Evolutionary conservation across 2,888 invertebrate species (phyloP), one percentile per base, ranked within the genome.

Genomic region (Operophtera brumata): DNA sequence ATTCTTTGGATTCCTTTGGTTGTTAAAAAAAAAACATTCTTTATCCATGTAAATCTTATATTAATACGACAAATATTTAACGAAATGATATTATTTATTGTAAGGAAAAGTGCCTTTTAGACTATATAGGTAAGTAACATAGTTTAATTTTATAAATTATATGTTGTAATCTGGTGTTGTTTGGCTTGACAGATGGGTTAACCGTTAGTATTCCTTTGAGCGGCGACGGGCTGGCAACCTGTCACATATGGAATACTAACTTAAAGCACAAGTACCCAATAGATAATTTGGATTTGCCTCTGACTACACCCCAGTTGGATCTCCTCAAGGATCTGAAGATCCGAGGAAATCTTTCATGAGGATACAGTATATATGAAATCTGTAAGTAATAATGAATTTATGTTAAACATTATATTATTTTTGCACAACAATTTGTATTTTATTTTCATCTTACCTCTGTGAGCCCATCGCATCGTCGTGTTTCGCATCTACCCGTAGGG

Each of bases 81-180:
- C 54, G 61, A 55, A 60, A 66, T 61, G 63, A 65, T 71, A 75
- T 76, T 76, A 73, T 79, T 79, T 76, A 69, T 79, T 78, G 75
- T 78, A 77, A 81, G 80, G 72, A 84, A 78, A 82, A 85, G 89
- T 89, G 89, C 89, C 89, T 89, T 88, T 85, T 82, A 82, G 59
- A 51, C 36, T 55, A 32, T 32, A 40, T 57, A 63, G 37, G 30
- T 58, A 53, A 53, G 52, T 48, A 39, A 50, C 20, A 47, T 64
- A 65, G 65, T 41, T 42, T 62, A 61, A 57, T 62, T 64, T 43
- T 65, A 64, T 61, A 34, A 48, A 44, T 61, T 59, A 54, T 4
- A 20, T 20, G 2, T 37, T 56, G 34, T 34, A 11, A 34, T 34
- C 11, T 11, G 34, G 10, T n/a, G 2, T 20, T 20, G 20, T 20